Conservation (phyloP, 2,888 invertebrate genomes). For the Eueremaeus valkanovi region DNA sequence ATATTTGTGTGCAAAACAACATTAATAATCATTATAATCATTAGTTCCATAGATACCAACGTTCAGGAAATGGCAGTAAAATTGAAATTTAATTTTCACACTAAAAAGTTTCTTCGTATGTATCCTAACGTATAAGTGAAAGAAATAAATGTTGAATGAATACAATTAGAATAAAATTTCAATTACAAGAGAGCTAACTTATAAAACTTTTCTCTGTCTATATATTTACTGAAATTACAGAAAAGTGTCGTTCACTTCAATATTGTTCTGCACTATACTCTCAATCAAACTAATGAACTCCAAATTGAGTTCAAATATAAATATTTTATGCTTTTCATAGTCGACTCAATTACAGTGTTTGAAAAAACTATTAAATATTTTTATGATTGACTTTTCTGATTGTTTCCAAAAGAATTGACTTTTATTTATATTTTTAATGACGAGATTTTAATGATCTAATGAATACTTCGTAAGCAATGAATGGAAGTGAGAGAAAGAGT, state of each 20-base stretch:
- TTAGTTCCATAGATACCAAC: too few species aligned
- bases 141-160: too few species aligned
- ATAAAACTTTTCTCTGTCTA: neutral
- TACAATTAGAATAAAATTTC: neutral
- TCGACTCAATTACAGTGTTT: neutral
- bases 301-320: neutral
- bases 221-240: too few species aligned
- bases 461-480: too few species aligned
- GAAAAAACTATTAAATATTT: too few species aligned
- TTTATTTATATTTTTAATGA: neutral
- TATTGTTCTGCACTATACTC: neutral
- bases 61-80: too few species aligned
- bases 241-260: neutral
- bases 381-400: neutral
- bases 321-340: neutral
- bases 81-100: too few species aligned
- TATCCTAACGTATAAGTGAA: neutral
- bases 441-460: too few species aligned
- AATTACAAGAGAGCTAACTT: neutral
- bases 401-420: neutral
- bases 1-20: neutral
- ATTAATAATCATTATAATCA: conserved; percentile 4
- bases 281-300: conserved; percentile 17
- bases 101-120: too few species aligned
- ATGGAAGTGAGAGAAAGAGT: too few species aligned